These are phyloP conservation scores for Pseudorectes ferrugineus DNA, from an alignment of 2,113 vertebrate genomes.

Conservation along the genomic window DNA sequence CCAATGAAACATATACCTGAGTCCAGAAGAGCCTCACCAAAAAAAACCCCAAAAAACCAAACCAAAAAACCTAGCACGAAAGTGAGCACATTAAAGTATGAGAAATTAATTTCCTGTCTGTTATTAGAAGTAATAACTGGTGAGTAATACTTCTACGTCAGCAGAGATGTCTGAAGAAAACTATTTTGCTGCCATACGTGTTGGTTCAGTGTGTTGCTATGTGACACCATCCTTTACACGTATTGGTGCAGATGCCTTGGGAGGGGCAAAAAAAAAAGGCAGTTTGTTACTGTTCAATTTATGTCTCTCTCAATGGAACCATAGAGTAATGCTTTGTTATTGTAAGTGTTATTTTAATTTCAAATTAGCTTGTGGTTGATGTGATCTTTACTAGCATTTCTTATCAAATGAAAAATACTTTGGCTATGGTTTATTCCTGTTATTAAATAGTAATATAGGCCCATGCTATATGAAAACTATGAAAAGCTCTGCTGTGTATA, in stretches of 20 bases:
- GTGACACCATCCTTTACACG: background rate
- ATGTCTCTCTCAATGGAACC: background rate
- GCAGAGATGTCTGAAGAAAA: background rate
- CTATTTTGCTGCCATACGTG: background rate
- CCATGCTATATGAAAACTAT: background rate
- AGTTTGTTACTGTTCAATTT: background rate
- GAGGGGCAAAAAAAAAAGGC: background rate
- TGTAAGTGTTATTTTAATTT: background rate
- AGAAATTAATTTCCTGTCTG: background rate
- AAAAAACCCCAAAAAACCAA: background rate
- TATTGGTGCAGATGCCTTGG: background rate
- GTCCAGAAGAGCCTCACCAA: background rate
- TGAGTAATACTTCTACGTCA: conserved; percentile 1
- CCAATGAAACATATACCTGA: background rate
- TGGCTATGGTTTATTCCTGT: background rate
- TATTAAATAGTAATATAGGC: background rate
- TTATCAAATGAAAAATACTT: background rate
- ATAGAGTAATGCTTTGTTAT: background rate
- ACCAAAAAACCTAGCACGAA: background rate
- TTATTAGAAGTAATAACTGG: background rate
- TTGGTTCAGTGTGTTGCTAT: background rate
- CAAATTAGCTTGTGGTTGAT: background rate
- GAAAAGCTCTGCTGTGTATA: background rate
- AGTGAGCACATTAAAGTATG: background rate
- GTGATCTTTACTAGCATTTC: background rate